Percentiles rank a stretch among this genome's conserved stretches.
Evolutionary conservation across 2,888 invertebrate species (phyloP).

Genomic region (Papilio protenor): DNA sequence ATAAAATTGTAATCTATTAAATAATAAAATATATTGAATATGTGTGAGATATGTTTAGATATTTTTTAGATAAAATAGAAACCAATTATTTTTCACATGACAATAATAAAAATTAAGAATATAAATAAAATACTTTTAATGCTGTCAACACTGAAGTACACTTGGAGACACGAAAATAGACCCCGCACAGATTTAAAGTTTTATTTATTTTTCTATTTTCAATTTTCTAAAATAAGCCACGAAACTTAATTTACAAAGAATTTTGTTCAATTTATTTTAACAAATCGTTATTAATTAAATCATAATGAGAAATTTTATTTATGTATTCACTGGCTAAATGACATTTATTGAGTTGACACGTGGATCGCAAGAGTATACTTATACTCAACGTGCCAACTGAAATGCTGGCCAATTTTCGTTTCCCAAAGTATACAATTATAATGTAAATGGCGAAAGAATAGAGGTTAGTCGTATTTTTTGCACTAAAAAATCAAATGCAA

Average conservation of each 20-base stretch:
- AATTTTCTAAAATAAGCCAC: background rate
- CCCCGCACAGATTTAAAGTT: background rate
- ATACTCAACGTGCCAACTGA: background rate
- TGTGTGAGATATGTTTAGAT: background rate
- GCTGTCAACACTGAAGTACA: conserved; percentile 7
- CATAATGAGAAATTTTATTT: too few species aligned
- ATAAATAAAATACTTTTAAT: conserved; percentile 22
- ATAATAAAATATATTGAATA: background rate
- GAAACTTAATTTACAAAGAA: background rate
- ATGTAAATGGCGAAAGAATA: background rate
- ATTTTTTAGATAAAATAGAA: background rate
- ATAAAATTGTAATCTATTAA: conserved; percentile 14
- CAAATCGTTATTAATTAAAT: too few species aligned
- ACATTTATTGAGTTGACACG: background rate
- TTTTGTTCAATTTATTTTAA: too few species aligned
- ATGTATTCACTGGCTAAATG: too few species aligned
- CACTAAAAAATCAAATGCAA: conserved; percentile 30
- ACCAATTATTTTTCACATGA: background rate
- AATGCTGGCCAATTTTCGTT: background rate
- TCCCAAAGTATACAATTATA: background rate
- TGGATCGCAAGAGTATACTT: background rate
- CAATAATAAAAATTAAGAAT: background rate
- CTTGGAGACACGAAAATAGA: background rate
- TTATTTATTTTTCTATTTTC: too few species aligned
- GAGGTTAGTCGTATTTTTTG: conserved; percentile 23